phyloP scores from a whole-genome alignment of 2,888 invertebrate genomes.

The Coremacera marginata region DNA sequence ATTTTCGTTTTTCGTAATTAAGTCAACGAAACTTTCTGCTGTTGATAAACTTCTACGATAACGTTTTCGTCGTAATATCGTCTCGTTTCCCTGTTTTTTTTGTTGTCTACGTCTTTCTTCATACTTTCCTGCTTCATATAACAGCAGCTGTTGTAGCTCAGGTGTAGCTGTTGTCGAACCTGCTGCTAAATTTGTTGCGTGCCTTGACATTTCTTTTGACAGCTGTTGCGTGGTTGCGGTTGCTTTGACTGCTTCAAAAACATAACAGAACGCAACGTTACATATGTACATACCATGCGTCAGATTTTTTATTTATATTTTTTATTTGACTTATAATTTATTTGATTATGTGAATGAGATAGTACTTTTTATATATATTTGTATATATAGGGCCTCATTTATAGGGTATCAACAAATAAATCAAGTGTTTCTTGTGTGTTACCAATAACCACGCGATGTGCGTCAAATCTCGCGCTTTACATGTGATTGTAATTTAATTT shows the following conservation, averaged over 20 bases:
- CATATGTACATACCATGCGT: not conserved
- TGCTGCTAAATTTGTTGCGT: not conserved
- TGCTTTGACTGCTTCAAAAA: slow-evolving; percentile 26
- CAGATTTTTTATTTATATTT: slow-evolving; percentile 16
- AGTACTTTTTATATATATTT: not conserved
- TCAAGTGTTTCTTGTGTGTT: too few relatives aligned
- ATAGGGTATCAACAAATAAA: too few relatives aligned
- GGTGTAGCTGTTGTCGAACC: not conserved
- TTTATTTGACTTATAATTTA: not conserved
- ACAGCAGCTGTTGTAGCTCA: not conserved
- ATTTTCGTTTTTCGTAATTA: slow-evolving; percentile 60
- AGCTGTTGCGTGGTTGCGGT: slow-evolving; percentile 42
- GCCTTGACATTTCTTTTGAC: slow-evolving; percentile 48
- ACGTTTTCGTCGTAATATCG: slow-evolving; percentile 48
- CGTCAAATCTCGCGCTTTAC: not conserved
- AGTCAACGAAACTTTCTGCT: slow-evolving; percentile 60
- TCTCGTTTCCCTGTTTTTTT: slow-evolving; percentile 35
- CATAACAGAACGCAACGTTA: slow-evolving; percentile 27
- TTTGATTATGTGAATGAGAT: not conserved
- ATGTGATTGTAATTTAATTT: slow-evolving; percentile 6
- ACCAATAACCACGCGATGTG: not conserved
- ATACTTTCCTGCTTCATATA: not conserved
- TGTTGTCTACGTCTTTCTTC: slow-evolving; percentile 44
- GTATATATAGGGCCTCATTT: not conserved
- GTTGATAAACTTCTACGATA: slow-evolving; percentile 62